phyloP scores from a whole-genome alignment of 2,113 vertebrate species.

The Steatornis caripensis region DNA sequence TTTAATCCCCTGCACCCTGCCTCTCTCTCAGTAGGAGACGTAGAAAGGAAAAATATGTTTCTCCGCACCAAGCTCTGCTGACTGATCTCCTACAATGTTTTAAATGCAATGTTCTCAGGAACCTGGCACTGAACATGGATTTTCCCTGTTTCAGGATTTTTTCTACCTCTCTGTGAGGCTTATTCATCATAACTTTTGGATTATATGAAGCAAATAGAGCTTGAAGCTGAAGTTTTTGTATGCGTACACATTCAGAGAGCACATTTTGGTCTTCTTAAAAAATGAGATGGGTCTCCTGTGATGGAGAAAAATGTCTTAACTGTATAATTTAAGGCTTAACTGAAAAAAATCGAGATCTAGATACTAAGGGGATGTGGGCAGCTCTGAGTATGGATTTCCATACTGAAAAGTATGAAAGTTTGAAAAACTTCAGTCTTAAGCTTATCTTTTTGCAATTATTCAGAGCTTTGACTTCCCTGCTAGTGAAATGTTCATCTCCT shows the following conservation, averaged over 20 bases:
- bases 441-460: background rate
- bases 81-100: background rate
- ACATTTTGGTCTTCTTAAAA: background rate
- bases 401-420: background rate
- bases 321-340: background rate
- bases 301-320: background rate
- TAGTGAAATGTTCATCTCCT: background rate
- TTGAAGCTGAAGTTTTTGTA: background rate
- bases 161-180: background rate
- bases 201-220: background rate
- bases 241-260: background rate
- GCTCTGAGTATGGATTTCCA: background rate
- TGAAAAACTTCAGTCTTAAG: background rate
- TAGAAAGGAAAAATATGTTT: background rate
- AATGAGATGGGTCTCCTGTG: background rate
- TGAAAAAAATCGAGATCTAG: background rate
- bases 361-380: background rate
- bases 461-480: background rate
- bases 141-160: background rate
- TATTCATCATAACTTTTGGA: background rate
- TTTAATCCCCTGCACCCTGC: background rate
- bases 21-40: background rate
- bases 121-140: background rate
- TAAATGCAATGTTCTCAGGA: background rate
- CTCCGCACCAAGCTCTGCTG: background rate